Evolutionary conservation across 2,113 vertebrate genomes (phyloP).

Genomic region (Patagioenas fasciata): DNA sequence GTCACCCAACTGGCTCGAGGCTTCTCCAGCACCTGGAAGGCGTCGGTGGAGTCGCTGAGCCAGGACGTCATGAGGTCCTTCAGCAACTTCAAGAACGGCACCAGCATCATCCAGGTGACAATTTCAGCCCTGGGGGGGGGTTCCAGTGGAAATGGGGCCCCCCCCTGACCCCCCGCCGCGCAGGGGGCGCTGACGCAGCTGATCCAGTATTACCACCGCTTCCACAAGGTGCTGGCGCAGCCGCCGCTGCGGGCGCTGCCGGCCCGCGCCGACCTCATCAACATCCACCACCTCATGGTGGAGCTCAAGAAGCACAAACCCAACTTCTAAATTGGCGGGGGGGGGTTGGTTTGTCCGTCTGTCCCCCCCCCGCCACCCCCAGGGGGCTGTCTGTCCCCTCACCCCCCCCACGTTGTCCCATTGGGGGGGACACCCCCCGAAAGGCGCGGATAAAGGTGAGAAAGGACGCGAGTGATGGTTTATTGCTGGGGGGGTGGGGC

Average conservation of each 20-base stretch:
- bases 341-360: too few relatives aligned
- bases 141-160: too few relatives aligned
- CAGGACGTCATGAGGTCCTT: constrained; percentile 94
- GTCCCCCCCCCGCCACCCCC: too few relatives aligned
- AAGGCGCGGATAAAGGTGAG: too few relatives aligned
- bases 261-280: constrained; percentile 90
- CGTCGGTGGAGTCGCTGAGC: constrained; percentile 88
- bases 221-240: constrained; percentile 90
- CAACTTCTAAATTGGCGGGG: constrained; percentile 80
- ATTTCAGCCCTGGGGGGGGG: too few relatives aligned
- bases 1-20: constrained; percentile 88
- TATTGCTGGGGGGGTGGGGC: too few relatives aligned
- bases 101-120: constrained; percentile 90
- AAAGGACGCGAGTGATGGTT: too few relatives aligned
- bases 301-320: constrained; percentile 95
- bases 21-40: constrained; percentile 88
- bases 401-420: too few relatives aligned
- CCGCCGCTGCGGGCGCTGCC: constrained; percentile 85
- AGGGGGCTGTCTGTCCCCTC: too few relatives aligned
- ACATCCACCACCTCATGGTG: constrained; percentile 94
- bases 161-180: neutral
- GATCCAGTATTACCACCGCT: constrained; percentile 94
- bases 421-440: too few relatives aligned
- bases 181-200: constrained; percentile 92
- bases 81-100: constrained; percentile 93